Evolutionary conservation across 2,113 vertebrate species (phyloP).

Genomic region (Leptosomus discolor): DNA sequence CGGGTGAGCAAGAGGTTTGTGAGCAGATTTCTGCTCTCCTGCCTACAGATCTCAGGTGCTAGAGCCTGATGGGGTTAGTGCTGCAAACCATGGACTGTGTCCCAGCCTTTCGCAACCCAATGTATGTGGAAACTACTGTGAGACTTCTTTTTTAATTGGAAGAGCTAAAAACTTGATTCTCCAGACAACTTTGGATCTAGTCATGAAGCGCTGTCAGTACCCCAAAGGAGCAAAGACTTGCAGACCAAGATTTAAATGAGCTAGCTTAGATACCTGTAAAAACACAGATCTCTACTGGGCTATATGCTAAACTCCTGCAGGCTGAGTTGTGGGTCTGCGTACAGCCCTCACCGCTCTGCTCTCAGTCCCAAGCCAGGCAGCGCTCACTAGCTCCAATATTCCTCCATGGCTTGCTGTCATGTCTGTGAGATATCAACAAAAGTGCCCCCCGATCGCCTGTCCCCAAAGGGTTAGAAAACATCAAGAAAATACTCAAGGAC

Average conservation of each 20-base stretch:
- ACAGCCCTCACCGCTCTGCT: background rate
- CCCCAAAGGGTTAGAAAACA: background rate
- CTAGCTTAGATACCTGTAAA: background rate
- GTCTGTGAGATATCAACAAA: background rate
- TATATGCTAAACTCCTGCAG: background rate
- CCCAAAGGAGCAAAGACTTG: background rate
- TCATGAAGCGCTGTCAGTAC: background rate
- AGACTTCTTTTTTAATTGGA: background rate
- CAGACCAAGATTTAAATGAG: background rate
- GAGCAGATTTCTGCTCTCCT: background rate
- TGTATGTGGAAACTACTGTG: background rate
- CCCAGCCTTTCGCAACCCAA: background rate
- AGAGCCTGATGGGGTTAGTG: background rate
- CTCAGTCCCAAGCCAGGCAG: background rate
- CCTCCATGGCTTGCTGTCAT: background rate
- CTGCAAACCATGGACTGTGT: background rate
- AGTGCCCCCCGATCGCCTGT: background rate
- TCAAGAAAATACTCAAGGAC: background rate
- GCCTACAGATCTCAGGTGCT: background rate
- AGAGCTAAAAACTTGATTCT: background rate
- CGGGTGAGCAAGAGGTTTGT: background rate
- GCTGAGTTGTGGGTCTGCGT: background rate
- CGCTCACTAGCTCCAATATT: background rate
- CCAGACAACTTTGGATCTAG: background rate
- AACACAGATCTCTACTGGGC: background rate